phyloP scores from a whole-genome alignment of 2,888 invertebrate genomes.

The Xestia ashworthii region DNA sequence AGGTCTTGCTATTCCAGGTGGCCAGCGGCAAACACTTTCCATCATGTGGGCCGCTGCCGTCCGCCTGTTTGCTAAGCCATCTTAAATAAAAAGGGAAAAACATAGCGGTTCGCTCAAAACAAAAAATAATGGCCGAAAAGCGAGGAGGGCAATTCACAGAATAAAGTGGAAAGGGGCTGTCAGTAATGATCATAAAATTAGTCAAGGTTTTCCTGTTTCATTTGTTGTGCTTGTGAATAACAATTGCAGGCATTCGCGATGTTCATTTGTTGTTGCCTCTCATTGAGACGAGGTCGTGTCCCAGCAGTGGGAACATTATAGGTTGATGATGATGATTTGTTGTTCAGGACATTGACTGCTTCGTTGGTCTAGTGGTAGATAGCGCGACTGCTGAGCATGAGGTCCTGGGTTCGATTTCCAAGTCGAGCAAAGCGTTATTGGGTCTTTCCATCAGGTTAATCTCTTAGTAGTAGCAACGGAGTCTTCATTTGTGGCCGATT shows the following conservation, averaged over 20 bases:
- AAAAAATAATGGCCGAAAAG: constrained; percentile 40
- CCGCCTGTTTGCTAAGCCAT: constrained; percentile 26
- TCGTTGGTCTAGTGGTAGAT: too few relatives aligned
- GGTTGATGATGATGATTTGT: neutral
- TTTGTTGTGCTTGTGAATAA: constrained; percentile 26
- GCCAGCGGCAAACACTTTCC: constrained; percentile 33
- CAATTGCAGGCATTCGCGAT: constrained; percentile 16
- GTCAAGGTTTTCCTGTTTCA: constrained; percentile 45
- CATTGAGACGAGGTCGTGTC: too few relatives aligned
- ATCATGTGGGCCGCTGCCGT: constrained; percentile 22
- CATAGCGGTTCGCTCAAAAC: constrained; percentile 18
- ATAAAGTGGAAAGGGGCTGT: constrained; percentile 30
- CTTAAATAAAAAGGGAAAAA: constrained; percentile 38
- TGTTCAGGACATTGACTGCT: neutral
- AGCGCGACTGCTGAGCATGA: too few relatives aligned
- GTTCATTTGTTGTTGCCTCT: constrained; percentile 1
- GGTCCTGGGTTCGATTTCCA: too few relatives aligned
- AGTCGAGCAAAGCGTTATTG: too few relatives aligned
- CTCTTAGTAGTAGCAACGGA: too few relatives aligned
- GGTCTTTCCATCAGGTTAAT: too few relatives aligned
- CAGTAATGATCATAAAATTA: constrained; percentile 45
- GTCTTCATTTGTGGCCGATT: too few relatives aligned
- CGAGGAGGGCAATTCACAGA: constrained; percentile 28
- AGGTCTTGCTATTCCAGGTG: constrained; percentile 6
- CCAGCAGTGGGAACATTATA: too few relatives aligned